phyloP scores from a whole-genome alignment of 2,888 invertebrate species.

The Ectobius pallidus region DNA sequence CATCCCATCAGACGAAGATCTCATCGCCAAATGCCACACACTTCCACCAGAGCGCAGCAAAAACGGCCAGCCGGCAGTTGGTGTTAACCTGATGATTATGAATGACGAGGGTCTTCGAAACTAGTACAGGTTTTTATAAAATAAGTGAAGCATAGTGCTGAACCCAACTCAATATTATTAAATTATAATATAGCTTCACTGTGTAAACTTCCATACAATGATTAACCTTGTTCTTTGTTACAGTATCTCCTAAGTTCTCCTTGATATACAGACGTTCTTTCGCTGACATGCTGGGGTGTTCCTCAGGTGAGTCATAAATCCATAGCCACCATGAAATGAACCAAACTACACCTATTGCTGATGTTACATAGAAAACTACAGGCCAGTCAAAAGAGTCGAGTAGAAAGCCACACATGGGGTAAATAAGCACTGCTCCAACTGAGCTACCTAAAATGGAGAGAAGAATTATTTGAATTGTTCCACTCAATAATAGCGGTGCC shows the following conservation, averaged over 20 bases:
- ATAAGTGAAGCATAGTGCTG: too few species aligned
- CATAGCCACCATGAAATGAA: constrained; percentile 66
- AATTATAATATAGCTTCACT: too few species aligned
- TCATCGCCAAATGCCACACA: too few species aligned
- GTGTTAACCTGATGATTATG: too few species aligned
- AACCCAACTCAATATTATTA: too few species aligned
- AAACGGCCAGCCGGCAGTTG: too few species aligned
- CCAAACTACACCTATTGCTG: constrained; percentile 68
- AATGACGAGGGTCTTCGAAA: too few species aligned
- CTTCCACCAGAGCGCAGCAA: too few species aligned
- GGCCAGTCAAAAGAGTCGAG: constrained; percentile 72
- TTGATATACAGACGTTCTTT: constrained; percentile 65
- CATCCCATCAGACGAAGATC: too few species aligned
- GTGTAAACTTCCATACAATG: too few species aligned
- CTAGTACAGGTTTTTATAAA: too few species aligned
- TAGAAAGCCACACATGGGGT: constrained; percentile 72
- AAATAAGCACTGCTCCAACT: constrained; percentile 69
- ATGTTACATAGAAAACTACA: constrained; percentile 71
- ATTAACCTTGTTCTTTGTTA: constrained; percentile 51
- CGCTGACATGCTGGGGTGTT: constrained; percentile 68
- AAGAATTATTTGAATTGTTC: neutral
- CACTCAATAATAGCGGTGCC: too few species aligned
- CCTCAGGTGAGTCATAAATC: constrained; percentile 67
- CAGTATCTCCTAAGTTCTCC: constrained; percentile 59
- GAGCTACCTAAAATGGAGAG: constrained; percentile 60